A percentile compares a stretch with the other conserved stretches of the same genome.
Evolutionary conservation across 1,140 invertebrate genomes (phyloP).

Genomic region (Dolichoris vasculosae): DNA sequence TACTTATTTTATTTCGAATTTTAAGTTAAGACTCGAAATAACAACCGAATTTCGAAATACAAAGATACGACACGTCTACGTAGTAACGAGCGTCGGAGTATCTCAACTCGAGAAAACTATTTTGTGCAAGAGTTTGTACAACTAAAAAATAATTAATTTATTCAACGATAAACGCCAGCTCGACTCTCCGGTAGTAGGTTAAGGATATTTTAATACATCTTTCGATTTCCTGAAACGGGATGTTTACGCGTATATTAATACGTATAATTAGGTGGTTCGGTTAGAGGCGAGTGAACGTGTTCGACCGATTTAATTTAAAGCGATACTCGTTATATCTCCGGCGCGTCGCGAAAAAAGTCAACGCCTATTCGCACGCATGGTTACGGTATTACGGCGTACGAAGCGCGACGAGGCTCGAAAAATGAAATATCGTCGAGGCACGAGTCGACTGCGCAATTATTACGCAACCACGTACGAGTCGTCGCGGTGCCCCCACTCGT

Average conservation of each 20-base stretch:
- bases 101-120: neutral
- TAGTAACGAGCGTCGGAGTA: neutral
- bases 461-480: neutral
- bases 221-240: neutral
- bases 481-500: neutral
- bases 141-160: neutral
- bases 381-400: neutral
- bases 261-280: neutral
- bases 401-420: neutral
- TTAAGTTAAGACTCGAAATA: neutral
- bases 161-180: neutral
- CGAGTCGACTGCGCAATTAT: neutral
- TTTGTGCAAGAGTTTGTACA: neutral
- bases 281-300: neutral
- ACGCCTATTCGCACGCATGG: neutral
- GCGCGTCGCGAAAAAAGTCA: neutral
- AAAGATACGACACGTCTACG: neutral
- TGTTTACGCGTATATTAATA: neutral
- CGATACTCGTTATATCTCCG: neutral
- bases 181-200: neutral
- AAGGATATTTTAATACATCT: neutral
- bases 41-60: neutral
- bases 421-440: neutral
- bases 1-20: neutral
- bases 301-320: slow-evolving; percentile 10